These are phyloP conservation scores for Zenarchopterus dispar DNA, from an alignment of 2,797 vertebrate species.

Conservation along the genomic window DNA sequence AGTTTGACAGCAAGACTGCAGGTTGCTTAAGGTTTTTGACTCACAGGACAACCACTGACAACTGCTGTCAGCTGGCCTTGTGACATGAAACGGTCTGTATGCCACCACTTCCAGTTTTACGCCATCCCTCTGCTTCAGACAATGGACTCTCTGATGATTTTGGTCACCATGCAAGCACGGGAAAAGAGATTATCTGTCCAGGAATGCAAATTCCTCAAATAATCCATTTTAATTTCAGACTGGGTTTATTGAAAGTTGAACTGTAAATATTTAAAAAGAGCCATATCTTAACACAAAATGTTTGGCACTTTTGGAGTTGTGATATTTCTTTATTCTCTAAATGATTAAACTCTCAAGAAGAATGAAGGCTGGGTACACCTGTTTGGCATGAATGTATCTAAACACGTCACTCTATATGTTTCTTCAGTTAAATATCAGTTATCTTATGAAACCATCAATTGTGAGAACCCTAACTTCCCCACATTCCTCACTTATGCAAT, in stretches of 20 bases:
- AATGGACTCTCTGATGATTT: slow-evolving; percentile 63
- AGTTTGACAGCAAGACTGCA: neutral
- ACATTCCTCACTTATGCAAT: neutral
- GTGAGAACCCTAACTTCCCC: neutral
- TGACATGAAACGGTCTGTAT: slow-evolving; percentile 27
- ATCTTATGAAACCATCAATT: neutral
- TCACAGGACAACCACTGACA: slow-evolving; percentile 1
- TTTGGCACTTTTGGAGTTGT: no score
- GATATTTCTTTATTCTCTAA: no score
- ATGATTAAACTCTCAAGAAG: no score
- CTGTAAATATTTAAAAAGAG: neutral
- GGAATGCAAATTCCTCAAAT: slow-evolving; percentile 68
- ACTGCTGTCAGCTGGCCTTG: slow-evolving; percentile 2
- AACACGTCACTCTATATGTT: no score
- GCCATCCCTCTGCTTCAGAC: slow-evolving; percentile 38
- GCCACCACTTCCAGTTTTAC: slow-evolving; percentile 47
- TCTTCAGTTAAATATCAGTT: neutral
- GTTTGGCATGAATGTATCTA: no score
- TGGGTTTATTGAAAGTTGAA: slow-evolving; percentile 8
- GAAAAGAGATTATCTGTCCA: slow-evolving; percentile 68
- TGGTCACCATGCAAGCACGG: slow-evolving; percentile 40
- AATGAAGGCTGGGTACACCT: no score
- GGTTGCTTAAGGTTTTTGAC: slow-evolving; percentile 20
- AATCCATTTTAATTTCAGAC: slow-evolving; percentile 60
- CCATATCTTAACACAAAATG: neutral